Base-by-base conservation (phyloP, 2,888 invertebrate genomes). In the Oscheius sp. region DNA sequence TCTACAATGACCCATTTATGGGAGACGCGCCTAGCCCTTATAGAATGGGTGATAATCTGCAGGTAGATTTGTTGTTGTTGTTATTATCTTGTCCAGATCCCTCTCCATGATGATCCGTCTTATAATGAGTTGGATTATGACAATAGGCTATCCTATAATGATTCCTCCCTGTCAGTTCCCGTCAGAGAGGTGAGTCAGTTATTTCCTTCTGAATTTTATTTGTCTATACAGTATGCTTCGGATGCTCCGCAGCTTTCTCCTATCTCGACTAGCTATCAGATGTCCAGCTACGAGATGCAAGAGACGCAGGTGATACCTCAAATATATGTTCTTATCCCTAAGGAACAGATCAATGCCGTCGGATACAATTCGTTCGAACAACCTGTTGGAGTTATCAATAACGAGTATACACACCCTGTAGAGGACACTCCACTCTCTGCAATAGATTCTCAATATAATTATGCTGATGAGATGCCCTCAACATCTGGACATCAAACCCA, bases 321-420 rank as follows among this genome's bases (percentile, higher is more conserved):
- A n/a, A n/a, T n/a, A n/a, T n/a, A n/a, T n/a, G n/a, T n/a, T n/a
- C n/a, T 42, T 42, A 2, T 8, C 20, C 20, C 8, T 29, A 12
- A 12, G 27, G 27, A 53, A 25, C 27, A 55, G 55, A 55, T 57
- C 61, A 61, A 61, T 27, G 20, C 61, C 10, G 50, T 25, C n/a
- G 48, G 45, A 4, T 68, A 68, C 37, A 68, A 68, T 50, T 61
- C 58, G 10, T 68, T 68, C 17, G 68, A 68, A 39, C 68, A 68
- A 29, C 68, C 68, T 6, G 61, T 61, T 15, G 66, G 55, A n/a
- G 68, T 68, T 12, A 52, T 68, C 34, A 68, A 68, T 31, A 42
- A 57, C 17, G 66, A 66, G 42, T 55, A 55, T 15, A 46, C 53
- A 6, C 27, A 45, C 8, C 46, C 46, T 20, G 33, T 48, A 31